Evolutionary conservation across 2,888 invertebrate species (phyloP), one percentile per base, ranked within the genome.

Genomic region (Synergus umbraculus): DNA sequence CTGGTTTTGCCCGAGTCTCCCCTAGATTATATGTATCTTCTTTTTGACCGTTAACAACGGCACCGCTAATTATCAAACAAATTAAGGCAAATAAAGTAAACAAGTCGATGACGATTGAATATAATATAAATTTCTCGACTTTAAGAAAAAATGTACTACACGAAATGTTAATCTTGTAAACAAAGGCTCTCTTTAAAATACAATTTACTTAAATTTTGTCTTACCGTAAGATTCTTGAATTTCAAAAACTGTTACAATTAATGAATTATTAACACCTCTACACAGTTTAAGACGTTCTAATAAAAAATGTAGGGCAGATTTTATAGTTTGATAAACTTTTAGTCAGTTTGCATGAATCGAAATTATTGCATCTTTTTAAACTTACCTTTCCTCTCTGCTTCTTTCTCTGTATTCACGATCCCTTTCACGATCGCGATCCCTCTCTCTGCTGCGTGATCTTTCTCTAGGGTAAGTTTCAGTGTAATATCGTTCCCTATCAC

Each of bases 361-460:
- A 2, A 49, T 15, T 49, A 49, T 49, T 54, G 54, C n/a, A 54
- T 54, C 13, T 18, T 41, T 54, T 9, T 54, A 0, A 37, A 84
- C 93, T 94, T 92, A 96, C 96, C 96, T 95, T 91, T 96, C 96
- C 91, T 96, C 96, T 41, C 96, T 93, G 92, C 96, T 96, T 87
- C 96, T 94, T 84, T 96, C 96, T 85, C 96, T 94, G 91, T 96
- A 96, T 87, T 96, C 96, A 41, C 95, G 91, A 88, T 96, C 95
- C 92, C 89, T 94, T 89, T 93, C 96, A 91, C 93, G 90, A 83
- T 93, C 93, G 77, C 93, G 91, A 44, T 93, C 93, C 82, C 95
- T 93, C 73, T 97, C 97, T 86, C 98, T 94, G 87, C 97, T 97
- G 87, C 98, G 95, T 78, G 97, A 97, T 87, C 98, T 93, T 84